These are phyloP conservation scores for Hyppa rectilinea DNA, from an alignment of 2,888 invertebrate genomes.

Conservation along the genomic window DNA sequence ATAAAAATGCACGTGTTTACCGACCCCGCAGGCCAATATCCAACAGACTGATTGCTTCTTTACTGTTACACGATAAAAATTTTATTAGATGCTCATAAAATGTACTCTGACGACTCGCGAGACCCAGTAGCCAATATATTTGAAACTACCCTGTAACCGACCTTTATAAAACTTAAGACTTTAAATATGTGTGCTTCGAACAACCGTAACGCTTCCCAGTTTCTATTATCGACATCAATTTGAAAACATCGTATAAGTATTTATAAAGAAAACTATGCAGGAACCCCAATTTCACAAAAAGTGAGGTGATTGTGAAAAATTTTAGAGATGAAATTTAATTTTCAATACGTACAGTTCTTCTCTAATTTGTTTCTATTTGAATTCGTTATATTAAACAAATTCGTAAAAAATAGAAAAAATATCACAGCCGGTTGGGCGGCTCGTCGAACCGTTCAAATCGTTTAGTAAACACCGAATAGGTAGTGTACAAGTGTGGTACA, in stretches of 20 bases:
- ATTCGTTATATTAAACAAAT: slow-evolving; percentile 47
- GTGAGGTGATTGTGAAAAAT: neutral
- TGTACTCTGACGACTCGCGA: slow-evolving; percentile 87
- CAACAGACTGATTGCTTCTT: slow-evolving; percentile 90
- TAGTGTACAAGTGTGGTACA: slow-evolving; percentile 89
- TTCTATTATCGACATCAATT: slow-evolving; percentile 39
- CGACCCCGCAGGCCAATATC: slow-evolving; percentile 88
- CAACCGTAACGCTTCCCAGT: slow-evolving; percentile 45
- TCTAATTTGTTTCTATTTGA: slow-evolving; percentile 36
- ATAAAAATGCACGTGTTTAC: slow-evolving; percentile 90
- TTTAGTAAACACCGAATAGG: slow-evolving; percentile 90
- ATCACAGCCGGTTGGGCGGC: slow-evolving; percentile 81
- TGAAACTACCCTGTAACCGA: slow-evolving; percentile 88
- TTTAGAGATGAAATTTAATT: neutral
- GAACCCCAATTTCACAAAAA: neutral
- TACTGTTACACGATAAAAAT: slow-evolving; percentile 90
- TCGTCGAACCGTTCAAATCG: slow-evolving; percentile 89
- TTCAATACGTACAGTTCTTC: neutral
- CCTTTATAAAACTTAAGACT: slow-evolving; percentile 82
- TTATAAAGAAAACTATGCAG: slow-evolving; percentile 12
- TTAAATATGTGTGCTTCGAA: slow-evolving; percentile 67
- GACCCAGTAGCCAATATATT: slow-evolving; percentile 89
- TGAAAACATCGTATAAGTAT: slow-evolving; percentile 5
- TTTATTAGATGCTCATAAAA: slow-evolving; percentile 89
- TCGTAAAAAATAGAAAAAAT: slow-evolving; percentile 73